Percentiles rank a stretch among this genome's conserved stretches.
phyloP scores from a whole-genome alignment of 2,888 invertebrate species.

The Cenopis cana region DNA sequence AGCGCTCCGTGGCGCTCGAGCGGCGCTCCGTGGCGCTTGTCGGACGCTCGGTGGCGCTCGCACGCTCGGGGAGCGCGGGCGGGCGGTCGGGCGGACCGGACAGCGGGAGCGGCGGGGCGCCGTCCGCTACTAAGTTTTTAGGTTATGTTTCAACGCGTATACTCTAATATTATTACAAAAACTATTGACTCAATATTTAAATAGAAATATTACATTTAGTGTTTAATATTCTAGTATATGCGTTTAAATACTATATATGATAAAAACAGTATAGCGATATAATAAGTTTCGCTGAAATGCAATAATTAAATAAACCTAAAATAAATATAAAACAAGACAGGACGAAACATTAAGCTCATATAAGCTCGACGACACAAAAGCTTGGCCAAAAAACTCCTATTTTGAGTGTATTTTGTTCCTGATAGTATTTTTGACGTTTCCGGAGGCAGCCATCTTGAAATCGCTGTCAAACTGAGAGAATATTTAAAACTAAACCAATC shows the following conservation, averaged over 20 bases:
- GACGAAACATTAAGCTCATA: slow-evolving; percentile 9
- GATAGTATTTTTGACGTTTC: neutral
- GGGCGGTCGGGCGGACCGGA: slow-evolving; percentile 63
- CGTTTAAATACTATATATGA: neutral
- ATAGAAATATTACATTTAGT: neutral
- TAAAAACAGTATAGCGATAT: neutral
- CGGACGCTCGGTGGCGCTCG: slow-evolving; percentile 45
- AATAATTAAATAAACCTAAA: neutral
- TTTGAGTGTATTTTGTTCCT: too few species aligned
- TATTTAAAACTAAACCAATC: too few species aligned
- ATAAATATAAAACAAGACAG: slow-evolving; percentile 1
- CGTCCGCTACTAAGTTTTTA: slow-evolving; percentile 56
- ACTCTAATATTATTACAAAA: too few species aligned
- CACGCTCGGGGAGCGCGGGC: slow-evolving; percentile 36
- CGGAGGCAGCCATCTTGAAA: neutral
- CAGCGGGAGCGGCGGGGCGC: slow-evolving; percentile 68
- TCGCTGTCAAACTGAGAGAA: neutral
- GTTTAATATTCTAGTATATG: slow-evolving; percentile 11
- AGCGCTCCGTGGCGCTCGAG: too few species aligned
- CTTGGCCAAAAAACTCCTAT: neutral
- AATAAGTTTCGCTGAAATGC: neutral
- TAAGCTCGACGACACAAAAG: slow-evolving; percentile 24
- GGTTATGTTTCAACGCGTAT: slow-evolving; percentile 14
- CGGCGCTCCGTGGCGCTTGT: slow-evolving; percentile 51
- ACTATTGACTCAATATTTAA: too few species aligned